Evolutionary conservation across 1,140 invertebrate species (phyloP), one percentile per base, ranked within the genome.

Genomic region (Capitella teleta): DNA sequence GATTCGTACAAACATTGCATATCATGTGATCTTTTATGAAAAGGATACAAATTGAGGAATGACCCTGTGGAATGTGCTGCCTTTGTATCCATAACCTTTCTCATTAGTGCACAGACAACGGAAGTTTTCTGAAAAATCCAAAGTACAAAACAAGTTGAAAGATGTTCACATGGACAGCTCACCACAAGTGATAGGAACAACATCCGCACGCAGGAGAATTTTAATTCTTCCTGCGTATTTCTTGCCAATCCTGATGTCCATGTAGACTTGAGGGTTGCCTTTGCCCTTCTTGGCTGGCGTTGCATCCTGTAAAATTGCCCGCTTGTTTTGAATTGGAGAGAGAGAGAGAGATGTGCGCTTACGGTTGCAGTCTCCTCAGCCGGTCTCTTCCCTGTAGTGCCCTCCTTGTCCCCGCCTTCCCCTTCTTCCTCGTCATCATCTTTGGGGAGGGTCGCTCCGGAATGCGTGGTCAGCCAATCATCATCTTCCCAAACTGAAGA

Each of bases 401-500:
- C 56, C 16, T 62, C 50, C n/a, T 10, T 44, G 34, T 50, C 51
- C 1, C 47, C 57, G 45, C 58, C 59, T 37, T 57, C 61, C 23
- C 62, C 60, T 18, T 70, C 68, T 26, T 77, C 75, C n/a, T 76
- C 34, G 3, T 49, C 49, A 24, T 23, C 16, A 24, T 51, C 38
- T 25, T 26, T 74, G 16, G 47, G 51, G 12, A 67, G 43, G 4
- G 66, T 67, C n/a, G 58, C 61, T 1, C 65, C 65, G 28, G 67
- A 57, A 59, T 69, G 66, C 26, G 93, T 84, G 66, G 92, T 88
- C 2, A 99, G 68, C 94, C 95, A 99, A 44, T 79, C 78, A 70
- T 98, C 95, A 67, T 97, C 93, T 5, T 89, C 83, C 95, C 95
- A 98, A 8, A 99, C 91, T 66, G 57, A 41, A 59, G 6, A 44